Evolutionary conservation across 2,888 invertebrate species (phyloP), one percentile per base, ranked within the genome.

Genomic region (Melanostoma scalare): DNA sequence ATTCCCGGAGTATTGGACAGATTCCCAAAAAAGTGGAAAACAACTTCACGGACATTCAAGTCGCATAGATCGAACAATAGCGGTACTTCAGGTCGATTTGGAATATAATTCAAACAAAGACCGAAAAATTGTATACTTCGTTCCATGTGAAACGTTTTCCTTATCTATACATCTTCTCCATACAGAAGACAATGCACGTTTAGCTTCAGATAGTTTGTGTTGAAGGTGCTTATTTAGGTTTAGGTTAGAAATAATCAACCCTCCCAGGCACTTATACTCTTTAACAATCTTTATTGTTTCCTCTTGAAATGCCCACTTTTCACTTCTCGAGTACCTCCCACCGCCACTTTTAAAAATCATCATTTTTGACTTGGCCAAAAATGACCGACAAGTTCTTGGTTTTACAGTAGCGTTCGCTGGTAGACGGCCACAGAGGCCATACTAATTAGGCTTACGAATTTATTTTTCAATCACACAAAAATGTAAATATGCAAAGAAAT

Each of bases 41-140:
- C 31, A 35, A 35, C 36, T 31, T 52, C 52, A 4, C 52, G 6
- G 6, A n/a, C 52, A 30, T 52, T 52, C 31, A 6, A 10, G 10
- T 31, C 36, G 9, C 53, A 55, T 9, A 55, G 53, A 35, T 55
- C 48, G 48, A 6, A 48, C 9, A 48, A 30, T 35, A 55, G 10
- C 2, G 53, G 53, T 35, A 55, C 35, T 55, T 55, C 53, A 4
- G 53, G 38, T 56, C 40, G 33, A 35, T 56, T 36, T 20, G 56
- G 53, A 30, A 35, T 55, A 31, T 48, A 48, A n/a, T n/a, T n/a
- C n/a, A n/a, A n/a, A n/a, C n/a, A n/a, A 38, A 38, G 4, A n/a
- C n/a, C n/a, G n/a, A n/a, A n/a, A 38, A 6, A 38, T 38, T 38
- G 4, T 38, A 38, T 38, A 38, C 38, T 38, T 38, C n/a, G 46